These are phyloP conservation scores for Drosophila quinaria DNA, from an alignment of 2,888 invertebrate genomes.

Conservation along the genomic window DNA sequence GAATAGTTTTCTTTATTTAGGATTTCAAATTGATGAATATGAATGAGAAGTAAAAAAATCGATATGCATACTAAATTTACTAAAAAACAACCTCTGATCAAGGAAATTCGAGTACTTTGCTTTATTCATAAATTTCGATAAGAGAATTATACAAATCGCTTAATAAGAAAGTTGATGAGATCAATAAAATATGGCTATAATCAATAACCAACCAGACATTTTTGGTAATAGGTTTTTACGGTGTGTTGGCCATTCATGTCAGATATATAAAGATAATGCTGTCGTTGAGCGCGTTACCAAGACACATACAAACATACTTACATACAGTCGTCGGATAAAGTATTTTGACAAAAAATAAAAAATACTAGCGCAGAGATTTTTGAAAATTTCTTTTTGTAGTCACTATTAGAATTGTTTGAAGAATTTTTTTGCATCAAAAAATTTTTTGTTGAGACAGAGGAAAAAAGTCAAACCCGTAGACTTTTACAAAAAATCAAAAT, in stretches of 20 bases:
- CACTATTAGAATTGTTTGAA: no score
- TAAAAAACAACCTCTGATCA: neutral
- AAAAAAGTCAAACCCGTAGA: no score
- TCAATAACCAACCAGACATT: conserved; percentile 35
- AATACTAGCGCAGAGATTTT: no score
- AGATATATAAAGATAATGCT: conserved; percentile 56
- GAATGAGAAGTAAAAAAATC: neutral
- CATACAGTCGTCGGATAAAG: no score
- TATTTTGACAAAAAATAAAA: no score
- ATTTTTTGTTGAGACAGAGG: no score
- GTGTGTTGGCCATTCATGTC: conserved; percentile 28
- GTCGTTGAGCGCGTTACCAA: conserved; percentile 31
- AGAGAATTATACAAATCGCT: conserved; percentile 24
- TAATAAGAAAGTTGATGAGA: conserved; percentile 19
- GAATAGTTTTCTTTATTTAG: no score
- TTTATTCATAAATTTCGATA: conserved; percentile 24
- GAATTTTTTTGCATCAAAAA: no score
- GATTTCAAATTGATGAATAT: neutral
- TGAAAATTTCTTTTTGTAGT: no score
- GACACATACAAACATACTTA: neutral
- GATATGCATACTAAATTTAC: neutral
- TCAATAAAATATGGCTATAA: conserved; percentile 18
- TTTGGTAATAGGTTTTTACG: conserved; percentile 22
- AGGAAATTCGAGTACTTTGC: conserved; percentile 2
- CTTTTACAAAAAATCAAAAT: no score